Percentiles rank a stretch among this genome's conserved stretches.
phyloP scores from a whole-genome alignment of 2,797 vertebrate species.

The Pangasius larnaudii region DNA sequence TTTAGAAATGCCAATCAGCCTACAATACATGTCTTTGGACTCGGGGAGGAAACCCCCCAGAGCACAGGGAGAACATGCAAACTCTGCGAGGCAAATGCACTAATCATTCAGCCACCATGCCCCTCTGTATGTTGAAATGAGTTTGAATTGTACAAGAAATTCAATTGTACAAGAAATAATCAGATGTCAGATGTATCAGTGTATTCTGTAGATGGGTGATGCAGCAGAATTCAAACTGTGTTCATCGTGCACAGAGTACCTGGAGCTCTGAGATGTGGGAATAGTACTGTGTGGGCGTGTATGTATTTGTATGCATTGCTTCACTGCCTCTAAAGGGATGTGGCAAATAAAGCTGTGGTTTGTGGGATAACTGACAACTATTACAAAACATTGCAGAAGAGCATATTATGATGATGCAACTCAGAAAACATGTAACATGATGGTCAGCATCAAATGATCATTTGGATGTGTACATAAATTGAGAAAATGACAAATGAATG shows the following conservation, averaged over 20 bases:
- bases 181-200: not conserved
- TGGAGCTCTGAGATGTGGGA: not conserved
- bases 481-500: not conserved
- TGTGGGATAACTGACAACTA: conserved; percentile 54
- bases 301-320: conserved; percentile 37
- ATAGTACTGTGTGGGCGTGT: conserved; percentile 29
- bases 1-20: too few species aligned
- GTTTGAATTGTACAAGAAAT: not conserved
- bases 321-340: conserved; percentile 55
- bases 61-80: too few species aligned
- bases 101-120: too few species aligned
- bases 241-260: not conserved
- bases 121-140: not conserved
- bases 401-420: conserved; percentile 41
- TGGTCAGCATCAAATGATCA: conserved; percentile 16
- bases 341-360: conserved; percentile 54
- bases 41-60: too few species aligned
- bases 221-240: not conserved
- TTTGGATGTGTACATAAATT: not conserved
- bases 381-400: conserved; percentile 48
- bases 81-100: too few species aligned
- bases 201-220: not conserved
- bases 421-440: not conserved
- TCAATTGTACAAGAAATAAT: not conserved
- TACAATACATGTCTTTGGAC: too few species aligned